These are phyloP conservation scores for Syrphus vitripennis DNA, from an alignment of 2,888 invertebrate species.

Conservation along the genomic window DNA sequence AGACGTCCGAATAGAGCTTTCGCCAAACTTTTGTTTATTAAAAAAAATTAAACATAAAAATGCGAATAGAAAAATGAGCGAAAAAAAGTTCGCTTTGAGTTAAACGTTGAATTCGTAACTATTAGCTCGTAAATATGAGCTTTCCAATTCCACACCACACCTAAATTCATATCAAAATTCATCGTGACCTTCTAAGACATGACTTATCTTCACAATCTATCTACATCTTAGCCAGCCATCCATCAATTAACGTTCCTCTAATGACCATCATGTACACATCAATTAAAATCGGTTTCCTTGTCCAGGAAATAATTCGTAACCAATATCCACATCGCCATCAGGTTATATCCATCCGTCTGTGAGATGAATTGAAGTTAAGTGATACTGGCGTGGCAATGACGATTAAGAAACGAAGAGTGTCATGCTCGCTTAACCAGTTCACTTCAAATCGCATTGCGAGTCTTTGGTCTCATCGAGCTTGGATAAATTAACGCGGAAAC, in stretches of 20 bases:
- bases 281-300: constrained; percentile 60
- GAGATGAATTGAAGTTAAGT: constrained; percentile 53
- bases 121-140: not conserved
- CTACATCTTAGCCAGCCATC: not conserved
- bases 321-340: constrained; percentile 12
- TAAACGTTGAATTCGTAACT: too few species aligned
- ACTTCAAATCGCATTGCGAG: not conserved
- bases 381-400: constrained; percentile 34
- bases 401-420: not conserved
- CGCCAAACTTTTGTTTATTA: too few species aligned
- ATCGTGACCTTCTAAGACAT: not conserved
- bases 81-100: too few species aligned
- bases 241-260: constrained; percentile 45
- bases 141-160: not conserved
- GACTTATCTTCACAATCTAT: not conserved
- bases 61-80: too few species aligned
- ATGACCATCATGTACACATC: constrained; percentile 48
- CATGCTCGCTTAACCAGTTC: constrained; percentile 38
- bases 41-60: too few species aligned
- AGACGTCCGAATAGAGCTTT: too few species aligned
- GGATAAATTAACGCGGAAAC: constrained; percentile 67
- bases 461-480: constrained; percentile 19
- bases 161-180: not conserved
- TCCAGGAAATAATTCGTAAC: constrained; percentile 60
- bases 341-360: constrained; percentile 36